phyloP scores from a whole-genome alignment of 2,113 vertebrate species.

The Gadus macrocephalus region DNA sequence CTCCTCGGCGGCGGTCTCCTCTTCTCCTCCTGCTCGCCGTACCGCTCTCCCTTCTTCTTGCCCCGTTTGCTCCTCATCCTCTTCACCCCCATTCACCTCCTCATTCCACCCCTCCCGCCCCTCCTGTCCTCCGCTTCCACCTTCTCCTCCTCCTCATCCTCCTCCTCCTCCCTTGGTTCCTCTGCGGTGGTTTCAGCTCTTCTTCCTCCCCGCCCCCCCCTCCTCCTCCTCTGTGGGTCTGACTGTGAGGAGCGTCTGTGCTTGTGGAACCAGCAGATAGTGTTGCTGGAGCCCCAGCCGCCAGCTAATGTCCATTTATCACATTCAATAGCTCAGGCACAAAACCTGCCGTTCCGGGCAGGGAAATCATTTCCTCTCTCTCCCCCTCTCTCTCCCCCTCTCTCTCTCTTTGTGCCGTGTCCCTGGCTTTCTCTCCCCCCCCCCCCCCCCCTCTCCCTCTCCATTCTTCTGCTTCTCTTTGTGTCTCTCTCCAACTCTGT shows the following conservation, averaged over 20 bases:
- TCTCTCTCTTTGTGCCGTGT: neutral
- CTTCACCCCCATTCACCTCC: too few relatives aligned
- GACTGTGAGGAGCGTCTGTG: neutral
- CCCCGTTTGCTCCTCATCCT: too few relatives aligned
- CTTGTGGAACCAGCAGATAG: conserved; percentile 56
- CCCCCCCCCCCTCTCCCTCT: neutral
- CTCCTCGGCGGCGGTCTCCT: too few relatives aligned
- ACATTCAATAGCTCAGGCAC: conserved; percentile 63
- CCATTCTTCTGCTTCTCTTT: conserved; percentile 15
- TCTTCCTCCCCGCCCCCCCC: too few relatives aligned
- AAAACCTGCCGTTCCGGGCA: conserved; percentile 39
- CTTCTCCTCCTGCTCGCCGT: too few relatives aligned
- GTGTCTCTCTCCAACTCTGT: conserved; percentile 18
- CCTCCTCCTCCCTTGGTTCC: too few relatives aligned
- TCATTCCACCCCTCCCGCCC: too few relatives aligned
- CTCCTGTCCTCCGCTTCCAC: too few relatives aligned
- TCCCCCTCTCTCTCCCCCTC: neutral
- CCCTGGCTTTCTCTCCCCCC: neutral
- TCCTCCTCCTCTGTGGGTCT: too few relatives aligned
- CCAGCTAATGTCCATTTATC: conserved; percentile 63
- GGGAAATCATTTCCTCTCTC: conserved; percentile 1
- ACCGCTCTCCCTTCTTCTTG: too few relatives aligned
- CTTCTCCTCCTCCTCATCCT: too few relatives aligned
- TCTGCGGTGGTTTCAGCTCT: too few relatives aligned
- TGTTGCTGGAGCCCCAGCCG: conserved; percentile 48